Evolutionary conservation across 2,113 vertebrate species (phyloP), one percentile per base, ranked within the genome.

Genomic region (Nerophis ophidion): DNA sequence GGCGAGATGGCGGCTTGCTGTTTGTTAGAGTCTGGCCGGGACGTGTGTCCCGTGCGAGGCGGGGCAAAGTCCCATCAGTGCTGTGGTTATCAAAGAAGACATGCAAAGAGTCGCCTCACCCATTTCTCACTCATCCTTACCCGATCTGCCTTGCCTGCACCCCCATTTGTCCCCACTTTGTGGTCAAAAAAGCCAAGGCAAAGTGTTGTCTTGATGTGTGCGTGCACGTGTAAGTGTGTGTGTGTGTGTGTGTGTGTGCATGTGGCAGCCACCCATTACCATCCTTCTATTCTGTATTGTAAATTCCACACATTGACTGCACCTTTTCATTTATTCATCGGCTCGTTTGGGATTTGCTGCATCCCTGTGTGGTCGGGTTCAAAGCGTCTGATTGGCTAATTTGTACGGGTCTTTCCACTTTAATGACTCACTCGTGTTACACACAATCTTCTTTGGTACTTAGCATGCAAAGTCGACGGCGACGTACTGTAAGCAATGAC

Each of bases 261-360:
- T 54, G 63, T 53, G 66, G 66, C 48, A 52, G 6, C 8, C 62
- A 65, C 64, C 85, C 85, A 85, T 85, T 85, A 87, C 75, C 73
- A 7, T 60, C 50, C 63, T 65, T 19, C 56, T 74, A 48, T 75
- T 68, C 71, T 33, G 38, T 68, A 68, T 64, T 71, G 69, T 81
- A 75, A 75, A 75, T 79, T 81, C 68, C 58, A 33, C 60, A 64
- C 26, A 33, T 60, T 62, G 74, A 81, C 73, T 63, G 19, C 17
- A 44, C 48, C 66, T 85, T 66, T 69, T 91, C 74, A 89, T 87
- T 88, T 89, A 88, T 88, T 90, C 63, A 89, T 89, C 71, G 70
- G 71, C 71, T 81, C 77, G 66, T 81, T 83, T 76, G 80, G 76
- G 74, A 72, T 76, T 70, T n/a, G n/a, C 12, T 36, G 68, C 49